Base-by-base conservation (phyloP, 2,888 invertebrate species). In the Athripsodes cinereus region DNA sequence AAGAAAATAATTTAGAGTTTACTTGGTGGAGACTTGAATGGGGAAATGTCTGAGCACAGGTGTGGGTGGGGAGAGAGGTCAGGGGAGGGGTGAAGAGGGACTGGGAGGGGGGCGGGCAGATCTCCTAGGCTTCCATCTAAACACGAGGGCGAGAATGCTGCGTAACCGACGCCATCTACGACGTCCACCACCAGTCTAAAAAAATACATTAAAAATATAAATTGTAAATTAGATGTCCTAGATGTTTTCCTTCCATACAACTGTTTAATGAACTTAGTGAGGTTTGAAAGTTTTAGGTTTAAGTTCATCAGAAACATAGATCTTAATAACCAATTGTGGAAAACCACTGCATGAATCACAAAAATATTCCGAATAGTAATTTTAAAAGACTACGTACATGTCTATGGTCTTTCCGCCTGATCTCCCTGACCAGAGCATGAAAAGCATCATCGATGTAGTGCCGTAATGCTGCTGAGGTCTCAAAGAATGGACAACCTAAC, bases 381-480 rank as follows among this genome's bases (percentile, higher is more conserved):
- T n/a, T n/a, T n/a, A n/a, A n/a, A n/a, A n/a, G n/a, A 8, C 19
- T 19, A 21, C 31, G 6, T 40, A 57, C 57, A 31, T 52, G 57
- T 75, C 82, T 82, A 68, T 84, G 84, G 66, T 91, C 90, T 66
- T 88, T 85, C 53, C 82, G 81, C 1, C 94, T 81, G 67, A 94
- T 92, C 72, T 93, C 92, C 58, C 92, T 79, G 13, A 94, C 88
- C 54, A 94, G 79, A n/a, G 90, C 90, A 69, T 93, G 91, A 74
- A 94, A 94, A 21, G 90, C 90, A 69, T 94, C 94, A 68, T 94
- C 94, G 20, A 94, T 92, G 69, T 89, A 92, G 67, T 91, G 91
- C 21, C 94, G 81, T 59, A 92, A 75, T 22, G 92, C 92, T 2
- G 94, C 93, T 1, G 93, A 93, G 3, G 93, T 94, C 75, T 94